Evolutionary conservation across 2,888 invertebrate species (phyloP), one percentile per base, ranked within the genome.

Genomic region (Archips xylosteana): DNA sequence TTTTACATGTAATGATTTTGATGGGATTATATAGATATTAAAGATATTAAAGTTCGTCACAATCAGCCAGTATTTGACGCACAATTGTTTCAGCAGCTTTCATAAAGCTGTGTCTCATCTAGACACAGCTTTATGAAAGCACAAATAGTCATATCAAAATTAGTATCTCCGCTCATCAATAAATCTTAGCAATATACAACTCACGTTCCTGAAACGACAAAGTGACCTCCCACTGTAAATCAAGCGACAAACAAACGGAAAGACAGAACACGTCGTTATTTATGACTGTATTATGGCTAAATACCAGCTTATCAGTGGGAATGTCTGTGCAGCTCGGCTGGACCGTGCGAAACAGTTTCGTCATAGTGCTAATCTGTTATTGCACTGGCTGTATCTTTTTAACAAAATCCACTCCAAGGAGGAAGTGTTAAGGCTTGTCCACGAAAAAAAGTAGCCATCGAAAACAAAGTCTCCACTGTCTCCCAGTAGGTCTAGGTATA

Each of bases 261-360:
- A 34, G 47, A 67, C 70, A 61, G 71, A 78, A 79, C 79, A 78
- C 79, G 82, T 77, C 76, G 77, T 70, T 80, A 80, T 83, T 81
- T 80, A 82, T 81, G 82, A 82, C 79, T 79, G 77, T 78, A 82
- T 84, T 82, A 80, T 76, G 78, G 78, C 78, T 84, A 75, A 71
- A 71, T 68, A 71, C 75, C 62, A 78, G 62, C 77, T 80, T 83
- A 80, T 80, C 78, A 75, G 66, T 72, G 75, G 73, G 79, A 81
- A 79, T 79, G 80, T 75, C 81, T 76, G 75, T 72, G 75, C 60
- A 32, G 62, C 51, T 51, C 34, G 42, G 87, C 87, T 84, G 87
- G 86, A 87, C 81, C 91, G 91, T 90, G 90, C 83, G 91, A 91
- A 87, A 84, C 82, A 82, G 83, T 91, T 91, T 91, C 88, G 80